Base-by-base conservation (phyloP, 2,888 invertebrate genomes). In the Azorinus chamasolen region DNA sequence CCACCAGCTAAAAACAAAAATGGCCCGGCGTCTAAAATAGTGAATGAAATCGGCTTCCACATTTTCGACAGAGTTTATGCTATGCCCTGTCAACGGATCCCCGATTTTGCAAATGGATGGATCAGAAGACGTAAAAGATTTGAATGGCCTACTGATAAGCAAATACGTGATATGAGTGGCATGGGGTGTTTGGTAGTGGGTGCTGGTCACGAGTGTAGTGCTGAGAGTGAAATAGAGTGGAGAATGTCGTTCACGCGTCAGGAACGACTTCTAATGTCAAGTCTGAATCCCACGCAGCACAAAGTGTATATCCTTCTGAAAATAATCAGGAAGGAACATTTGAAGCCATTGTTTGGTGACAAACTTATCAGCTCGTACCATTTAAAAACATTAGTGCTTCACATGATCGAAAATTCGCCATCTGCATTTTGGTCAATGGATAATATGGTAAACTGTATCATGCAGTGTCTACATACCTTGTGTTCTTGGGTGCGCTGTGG, bases 221-320 rank as follows among this genome's bases (percentile, higher is more conserved):
- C 10, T 1, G 16, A 39, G 5, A 37, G n/a, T 20, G 14, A 37
- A 5, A 37, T 18, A 20, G 70, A 70, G 57, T 70, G 70, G 63
- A 54, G 70, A 37, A 12, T 70, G 6, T 70, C 70, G 0, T 50
- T 57, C 18, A 39, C 62, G 5, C 46, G 39, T 12, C 54, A 46
- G 18, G 70, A 70, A 43, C 12, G 70, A 57, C n/a, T 48, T 6
- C 55, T 70, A 5, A 70, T 70, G 70, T 41, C 43, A 39, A 50
- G 43, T 43, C 57, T 70, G 5, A 70, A 70, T 43, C 6, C 41
- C 5, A 39, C 46, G 16, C 70, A 70, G 25, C 45, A 53, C n/a
- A 62, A 61, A 14, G 62, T 62, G 25, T 70, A 63, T 32, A 48
- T 70, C 27, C 46, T 70, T 14, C 25, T 70, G 16, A 70, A 70